Evolutionary conservation across 1,140 invertebrate species (phyloP).

Genomic region (Panagrolaimus sp.): DNA sequence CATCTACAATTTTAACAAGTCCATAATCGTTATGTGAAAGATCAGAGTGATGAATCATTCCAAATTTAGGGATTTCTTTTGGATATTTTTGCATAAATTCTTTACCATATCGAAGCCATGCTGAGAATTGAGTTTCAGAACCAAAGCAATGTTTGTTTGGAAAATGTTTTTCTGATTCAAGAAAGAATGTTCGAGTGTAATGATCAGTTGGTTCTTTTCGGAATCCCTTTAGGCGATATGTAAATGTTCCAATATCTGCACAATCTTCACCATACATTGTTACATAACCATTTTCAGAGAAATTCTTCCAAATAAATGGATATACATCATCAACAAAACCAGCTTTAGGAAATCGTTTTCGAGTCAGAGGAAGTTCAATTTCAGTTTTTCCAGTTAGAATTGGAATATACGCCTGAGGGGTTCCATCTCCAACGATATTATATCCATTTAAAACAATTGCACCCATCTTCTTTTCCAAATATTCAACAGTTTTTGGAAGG

Average conservation of each 20-base stretch:
- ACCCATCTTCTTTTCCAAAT: constrained; percentile 77
- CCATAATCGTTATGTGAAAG: constrained; percentile 81
- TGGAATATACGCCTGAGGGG: constrained; percentile 82
- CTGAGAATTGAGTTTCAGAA: constrained; percentile 56
- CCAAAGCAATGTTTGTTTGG: constrained; percentile 62
- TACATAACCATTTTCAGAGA: constrained; percentile 67
- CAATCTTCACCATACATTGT: constrained; percentile 80
- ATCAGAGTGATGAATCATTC: constrained; percentile 79
- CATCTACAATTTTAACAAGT: constrained; percentile 70
- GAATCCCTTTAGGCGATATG: constrained; percentile 72
- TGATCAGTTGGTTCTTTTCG: constrained; percentile 77
- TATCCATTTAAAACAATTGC: constrained; percentile 59
- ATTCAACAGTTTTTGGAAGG: constrained; percentile 74
- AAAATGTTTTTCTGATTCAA: constrained; percentile 67
- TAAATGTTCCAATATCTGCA: constrained; percentile 66
- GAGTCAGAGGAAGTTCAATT: constrained; percentile 68
- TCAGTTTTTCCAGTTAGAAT: constrained; percentile 80
- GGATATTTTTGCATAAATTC: constrained; percentile 67
- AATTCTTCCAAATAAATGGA: constrained; percentile 65
- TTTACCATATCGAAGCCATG: constrained; percentile 68
- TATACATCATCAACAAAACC: constrained; percentile 70
- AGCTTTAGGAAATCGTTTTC: constrained; percentile 70
- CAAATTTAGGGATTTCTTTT: constrained; percentile 70
- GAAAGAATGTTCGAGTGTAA: constrained; percentile 77
- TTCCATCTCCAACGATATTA: constrained; percentile 79